A percentile compares a stretch with the other conserved stretches of the same genome.
phyloP scores from a whole-genome alignment of 2,113 vertebrate species.

The Pluvialis apricaria region DNA sequence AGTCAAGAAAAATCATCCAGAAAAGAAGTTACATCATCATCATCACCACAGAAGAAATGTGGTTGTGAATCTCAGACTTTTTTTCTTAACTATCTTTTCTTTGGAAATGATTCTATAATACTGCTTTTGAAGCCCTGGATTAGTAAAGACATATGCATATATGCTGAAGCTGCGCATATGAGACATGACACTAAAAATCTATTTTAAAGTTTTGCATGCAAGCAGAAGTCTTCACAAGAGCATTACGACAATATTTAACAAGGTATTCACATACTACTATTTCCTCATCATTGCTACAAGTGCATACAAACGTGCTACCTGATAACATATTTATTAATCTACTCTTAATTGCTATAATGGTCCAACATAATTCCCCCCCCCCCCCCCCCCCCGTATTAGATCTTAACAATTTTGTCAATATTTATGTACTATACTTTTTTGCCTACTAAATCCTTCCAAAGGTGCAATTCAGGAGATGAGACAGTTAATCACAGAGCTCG shows the following conservation, averaged over 20 bases:
- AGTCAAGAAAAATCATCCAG: neutral
- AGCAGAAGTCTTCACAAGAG: neutral
- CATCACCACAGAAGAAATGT: neutral
- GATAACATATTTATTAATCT: neutral
- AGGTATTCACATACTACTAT: neutral
- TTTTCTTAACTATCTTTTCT: neutral
- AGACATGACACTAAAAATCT: neutral
- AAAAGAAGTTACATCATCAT: neutral
- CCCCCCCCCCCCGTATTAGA: too few species aligned
- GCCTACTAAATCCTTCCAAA: neutral
- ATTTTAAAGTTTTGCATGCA: neutral
- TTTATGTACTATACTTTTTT: neutral
- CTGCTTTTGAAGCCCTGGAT: neutral
- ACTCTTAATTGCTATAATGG: neutral
- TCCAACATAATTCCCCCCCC: neutral
- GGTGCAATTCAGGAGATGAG: conserved; percentile 35
- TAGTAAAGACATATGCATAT: neutral
- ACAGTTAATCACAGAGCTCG: conserved; percentile 33
- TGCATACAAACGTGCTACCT: accelerated
- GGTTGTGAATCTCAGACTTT: neutral
- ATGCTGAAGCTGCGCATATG: neutral
- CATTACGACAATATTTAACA: neutral
- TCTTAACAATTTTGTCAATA: neutral
- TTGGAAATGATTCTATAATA: neutral
- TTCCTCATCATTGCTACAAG: neutral